These are phyloP conservation scores for Gallirallus australis DNA, from an alignment of 2,797 vertebrate species.

Conservation along the genomic window DNA sequence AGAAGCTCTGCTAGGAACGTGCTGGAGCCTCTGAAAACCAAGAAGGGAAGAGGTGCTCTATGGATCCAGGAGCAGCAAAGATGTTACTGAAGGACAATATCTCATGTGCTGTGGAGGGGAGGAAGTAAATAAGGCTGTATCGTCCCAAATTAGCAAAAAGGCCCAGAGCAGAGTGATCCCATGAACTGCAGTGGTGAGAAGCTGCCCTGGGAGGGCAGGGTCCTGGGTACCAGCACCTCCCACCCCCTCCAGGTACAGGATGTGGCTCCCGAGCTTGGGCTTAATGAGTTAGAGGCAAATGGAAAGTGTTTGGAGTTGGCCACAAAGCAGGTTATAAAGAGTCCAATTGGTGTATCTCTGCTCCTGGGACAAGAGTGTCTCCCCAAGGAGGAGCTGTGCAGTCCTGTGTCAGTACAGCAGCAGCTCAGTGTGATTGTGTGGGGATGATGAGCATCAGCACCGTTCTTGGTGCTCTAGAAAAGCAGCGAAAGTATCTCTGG, in stretches of 20 bases:
- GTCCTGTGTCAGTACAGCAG: rapidly evolving
- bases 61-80: background rate
- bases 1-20: background rate
- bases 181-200: background rate
- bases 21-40: background rate
- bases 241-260: background rate
- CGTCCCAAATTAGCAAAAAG: background rate
- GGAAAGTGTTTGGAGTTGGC: background rate
- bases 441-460: background rate
- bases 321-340: background rate
- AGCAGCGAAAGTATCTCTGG: background rate
- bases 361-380: background rate
- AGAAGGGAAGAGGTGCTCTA: background rate
- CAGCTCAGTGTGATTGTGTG: rapidly evolving
- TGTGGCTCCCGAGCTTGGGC: background rate
- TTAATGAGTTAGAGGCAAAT: too few relatives aligned
- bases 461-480: background rate
- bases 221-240: background rate
- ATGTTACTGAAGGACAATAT: background rate
- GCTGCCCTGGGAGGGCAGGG: background rate
- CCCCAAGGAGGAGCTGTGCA: rapidly evolving
- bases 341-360: background rate
- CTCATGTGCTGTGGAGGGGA: background rate
- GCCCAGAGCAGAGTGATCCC: background rate
- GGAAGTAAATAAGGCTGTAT: background rate